Base-by-base conservation (phyloP, 2,113 vertebrate genomes). In the Neotragus pygmaeus region DNA sequence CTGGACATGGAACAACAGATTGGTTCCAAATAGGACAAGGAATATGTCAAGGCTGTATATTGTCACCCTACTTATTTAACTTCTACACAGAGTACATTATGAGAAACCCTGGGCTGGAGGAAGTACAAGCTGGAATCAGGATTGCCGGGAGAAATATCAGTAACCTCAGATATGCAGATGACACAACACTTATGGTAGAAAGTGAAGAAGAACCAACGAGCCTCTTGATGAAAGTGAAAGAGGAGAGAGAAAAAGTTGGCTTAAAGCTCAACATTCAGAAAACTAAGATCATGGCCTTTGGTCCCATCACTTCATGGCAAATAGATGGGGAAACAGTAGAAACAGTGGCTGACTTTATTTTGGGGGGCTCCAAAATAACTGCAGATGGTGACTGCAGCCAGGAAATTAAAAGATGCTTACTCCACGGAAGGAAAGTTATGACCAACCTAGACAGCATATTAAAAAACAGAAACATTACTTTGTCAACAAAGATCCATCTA, bases 221-320 rank as follows among this genome's bases (percentile, higher is more conserved):
- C 33, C 62, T 66, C 33, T 66, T 66, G 62, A 66, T n/a, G 16
- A n/a, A 66, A 66, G 62, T 19, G 62, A 66, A 66, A 66, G 33
- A n/a, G 33, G 62, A 66, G 62, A 66, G 16, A 19, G 16, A 19
- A 66, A 66, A 66, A 1, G 33, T 66, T 66, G 16, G 62, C 33
- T 66, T 66, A 66, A 19, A n/a, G 7, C 16, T n/a, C 62, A 66
- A 66, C 7, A n/a, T n/a, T n/a, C 62, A 66, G 62, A 17, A 66
- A 66, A 66, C 3, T 0, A 66, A 66, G 33, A n/a, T 66, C 33
- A 66, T n/a, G 7, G 33, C 8, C 16, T 66, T 17, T 0, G 0
- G 33, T 66, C 62, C 62, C 62, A 66, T 66, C 16, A n/a, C 62
- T 66, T 66, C 62, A 66, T n/a, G 16, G 62, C 3, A 19, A 66